Evolutionary conservation across 2,888 invertebrate species (phyloP).

Genomic region (Melitaea athalia): DNA sequence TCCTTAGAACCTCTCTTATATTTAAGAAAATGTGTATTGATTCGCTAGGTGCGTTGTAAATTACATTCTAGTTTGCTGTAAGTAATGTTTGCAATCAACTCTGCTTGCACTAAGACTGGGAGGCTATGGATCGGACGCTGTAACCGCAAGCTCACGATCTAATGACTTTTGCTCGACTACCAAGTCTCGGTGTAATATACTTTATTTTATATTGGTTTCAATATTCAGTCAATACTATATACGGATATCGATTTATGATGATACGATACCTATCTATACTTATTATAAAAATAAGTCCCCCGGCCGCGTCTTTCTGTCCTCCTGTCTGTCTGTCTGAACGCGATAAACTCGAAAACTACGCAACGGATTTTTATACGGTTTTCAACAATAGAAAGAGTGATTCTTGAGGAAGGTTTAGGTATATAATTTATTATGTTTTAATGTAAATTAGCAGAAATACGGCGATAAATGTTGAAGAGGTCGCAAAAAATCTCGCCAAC

Average conservation of each 20-base stretch:
- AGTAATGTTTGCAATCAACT: constrained; percentile 15
- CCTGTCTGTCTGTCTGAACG: too few relatives aligned
- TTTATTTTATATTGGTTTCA: constrained; percentile 17
- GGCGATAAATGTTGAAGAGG: too few relatives aligned
- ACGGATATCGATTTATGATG: neutral
- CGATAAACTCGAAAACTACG: too few relatives aligned
- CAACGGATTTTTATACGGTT: too few relatives aligned
- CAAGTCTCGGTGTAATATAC: constrained; percentile 20
- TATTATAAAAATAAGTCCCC: too few relatives aligned
- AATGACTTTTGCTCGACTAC: constrained; percentile 28
- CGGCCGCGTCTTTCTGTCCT: too few relatives aligned
- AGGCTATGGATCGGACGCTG: constrained; percentile 13
- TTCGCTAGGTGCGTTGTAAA: neutral
- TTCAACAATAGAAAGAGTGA: too few relatives aligned
- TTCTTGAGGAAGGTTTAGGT: too few relatives aligned
- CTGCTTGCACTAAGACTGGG: constrained; percentile 5
- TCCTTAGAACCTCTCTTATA: neutral
- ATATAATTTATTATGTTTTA: too few relatives aligned
- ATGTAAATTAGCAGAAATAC: too few relatives aligned
- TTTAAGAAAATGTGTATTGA: neutral
- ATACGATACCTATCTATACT: too few relatives aligned
- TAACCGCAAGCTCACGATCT: constrained; percentile 27
- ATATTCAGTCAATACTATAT: neutral
- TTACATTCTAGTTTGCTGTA: constrained; percentile 9
- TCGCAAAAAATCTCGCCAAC: too few relatives aligned